phyloP scores from a whole-genome alignment of 2,888 invertebrate species.

The Ophraella communa region DNA sequence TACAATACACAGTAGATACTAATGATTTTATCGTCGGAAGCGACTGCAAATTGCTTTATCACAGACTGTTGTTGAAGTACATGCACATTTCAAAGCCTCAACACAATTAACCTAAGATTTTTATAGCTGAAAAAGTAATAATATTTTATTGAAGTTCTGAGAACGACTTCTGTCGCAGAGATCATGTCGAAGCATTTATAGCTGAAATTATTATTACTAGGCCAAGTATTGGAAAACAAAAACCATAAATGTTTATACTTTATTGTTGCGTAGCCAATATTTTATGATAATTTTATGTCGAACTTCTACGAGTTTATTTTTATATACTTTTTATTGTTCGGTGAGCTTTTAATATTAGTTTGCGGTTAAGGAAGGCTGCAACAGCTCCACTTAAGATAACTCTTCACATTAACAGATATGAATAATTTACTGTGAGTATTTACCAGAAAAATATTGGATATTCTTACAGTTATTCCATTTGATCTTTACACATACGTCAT shows the following conservation, averaged over 20 bases:
- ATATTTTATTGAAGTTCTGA: constrained; percentile 23
- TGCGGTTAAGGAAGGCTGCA: constrained; percentile 16
- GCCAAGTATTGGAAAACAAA: constrained; percentile 40
- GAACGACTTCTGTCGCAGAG: constrained; percentile 25
- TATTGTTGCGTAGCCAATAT: constrained; percentile 40
- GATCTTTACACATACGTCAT: too few species aligned
- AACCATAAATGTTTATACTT: constrained; percentile 41
- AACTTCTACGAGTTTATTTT: constrained; percentile 37
- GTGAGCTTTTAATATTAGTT: constrained; percentile 19
- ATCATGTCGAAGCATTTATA: constrained; percentile 31
- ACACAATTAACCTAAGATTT: constrained; percentile 9
- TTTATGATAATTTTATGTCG: constrained; percentile 45
- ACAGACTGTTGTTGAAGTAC: not conserved
- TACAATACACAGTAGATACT: not conserved
- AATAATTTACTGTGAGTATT: too few species aligned
- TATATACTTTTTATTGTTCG: constrained; percentile 35
- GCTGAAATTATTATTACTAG: constrained; percentile 40
- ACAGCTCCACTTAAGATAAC: too few species aligned
- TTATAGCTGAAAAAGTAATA: constrained; percentile 22
- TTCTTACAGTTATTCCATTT: too few species aligned
- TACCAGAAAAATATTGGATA: too few species aligned
- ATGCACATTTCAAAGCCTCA: constrained; percentile 3
- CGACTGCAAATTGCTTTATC: not conserved
- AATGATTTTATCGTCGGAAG: not conserved
- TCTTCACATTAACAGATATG: too few species aligned